phyloP scores from a whole-genome alignment of 2,113 vertebrate species.

The Bettongia penicillata region DNA sequence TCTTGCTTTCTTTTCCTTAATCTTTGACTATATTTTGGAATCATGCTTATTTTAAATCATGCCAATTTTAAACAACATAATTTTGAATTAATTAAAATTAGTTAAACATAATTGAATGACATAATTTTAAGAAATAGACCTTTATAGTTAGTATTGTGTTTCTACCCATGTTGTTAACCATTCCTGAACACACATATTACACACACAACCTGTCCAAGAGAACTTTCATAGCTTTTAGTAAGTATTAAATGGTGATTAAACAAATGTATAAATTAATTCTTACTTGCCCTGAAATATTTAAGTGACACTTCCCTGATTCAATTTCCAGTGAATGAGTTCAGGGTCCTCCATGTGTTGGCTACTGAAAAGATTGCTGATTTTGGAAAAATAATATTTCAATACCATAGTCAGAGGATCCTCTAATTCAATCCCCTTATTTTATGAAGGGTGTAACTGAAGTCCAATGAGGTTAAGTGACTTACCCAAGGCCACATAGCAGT shows the following conservation, averaged over 20 bases:
- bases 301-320: constrained; percentile 4
- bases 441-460: not conserved
- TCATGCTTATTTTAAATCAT: constrained; percentile 17
- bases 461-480: not conserved
- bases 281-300: not conserved
- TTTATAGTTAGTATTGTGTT: constrained; percentile 33
- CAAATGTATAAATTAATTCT: not conserved
- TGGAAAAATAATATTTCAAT: not conserved
- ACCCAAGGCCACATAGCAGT: not conserved
- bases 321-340: not conserved
- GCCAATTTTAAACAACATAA: not conserved
- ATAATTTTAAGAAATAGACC: constrained; percentile 36
- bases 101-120: too few relatives aligned
- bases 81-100: not conserved
- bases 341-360: not conserved
- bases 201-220: not conserved
- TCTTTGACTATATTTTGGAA: not conserved
- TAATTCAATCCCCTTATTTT: not conserved
- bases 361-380: not conserved
- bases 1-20: constrained; percentile 62
- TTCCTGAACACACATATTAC: not conserved
- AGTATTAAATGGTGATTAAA: constrained; percentile 27
- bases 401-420: not conserved
- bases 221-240: constrained; percentile 31
- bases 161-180: constrained; percentile 20